A percentile compares a stretch with the other conserved stretches of the same genome.
These are phyloP conservation scores for Drosophila teissieri DNA, from an alignment of 1,140 invertebrate species.

Conservation along the genomic window DNA sequence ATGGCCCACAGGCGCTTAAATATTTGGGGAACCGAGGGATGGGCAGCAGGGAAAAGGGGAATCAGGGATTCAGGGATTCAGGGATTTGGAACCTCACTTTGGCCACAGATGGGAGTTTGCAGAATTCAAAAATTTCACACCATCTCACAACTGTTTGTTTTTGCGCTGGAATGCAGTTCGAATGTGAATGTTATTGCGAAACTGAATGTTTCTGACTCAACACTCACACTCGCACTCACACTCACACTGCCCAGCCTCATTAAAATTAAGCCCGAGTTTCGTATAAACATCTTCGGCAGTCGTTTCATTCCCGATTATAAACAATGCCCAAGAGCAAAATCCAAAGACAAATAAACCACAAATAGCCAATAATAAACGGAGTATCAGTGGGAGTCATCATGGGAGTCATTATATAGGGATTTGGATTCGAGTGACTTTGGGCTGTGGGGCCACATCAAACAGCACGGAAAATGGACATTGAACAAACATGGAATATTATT, in stretches of 20 bases:
- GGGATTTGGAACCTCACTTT: background rate
- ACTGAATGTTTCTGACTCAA: too few relatives aligned
- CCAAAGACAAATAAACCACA: constrained; percentile 63
- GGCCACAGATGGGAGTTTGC: constrained; percentile 16
- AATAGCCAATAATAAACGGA: constrained; percentile 56
- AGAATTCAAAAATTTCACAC: constrained; percentile 57
- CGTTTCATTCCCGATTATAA: constrained; percentile 52
- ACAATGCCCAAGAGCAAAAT: constrained; percentile 54
- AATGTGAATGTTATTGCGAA: too few relatives aligned
- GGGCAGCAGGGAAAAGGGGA: too few relatives aligned
- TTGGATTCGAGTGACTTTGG: background rate
- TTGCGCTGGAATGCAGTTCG: constrained; percentile 2
- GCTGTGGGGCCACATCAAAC: constrained; percentile 22
- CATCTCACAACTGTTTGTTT: constrained; percentile 38
- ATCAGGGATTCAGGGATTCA: background rate
- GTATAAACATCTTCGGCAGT: constrained; percentile 52
- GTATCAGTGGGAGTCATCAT: constrained; percentile 30
- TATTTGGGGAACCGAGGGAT: constrained; percentile 11
- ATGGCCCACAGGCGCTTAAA: constrained; percentile 27
- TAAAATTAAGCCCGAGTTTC: constrained; percentile 9
- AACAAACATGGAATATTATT: constrained; percentile 67
- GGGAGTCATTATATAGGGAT: background rate
- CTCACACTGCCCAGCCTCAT: constrained; percentile 19
- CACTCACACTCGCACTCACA: background rate
- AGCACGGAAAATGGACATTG: constrained; percentile 71